These are phyloP conservation scores for Marcusenius ussheri DNA, from an alignment of 2,113 vertebrate species.

Conservation along the genomic window DNA sequence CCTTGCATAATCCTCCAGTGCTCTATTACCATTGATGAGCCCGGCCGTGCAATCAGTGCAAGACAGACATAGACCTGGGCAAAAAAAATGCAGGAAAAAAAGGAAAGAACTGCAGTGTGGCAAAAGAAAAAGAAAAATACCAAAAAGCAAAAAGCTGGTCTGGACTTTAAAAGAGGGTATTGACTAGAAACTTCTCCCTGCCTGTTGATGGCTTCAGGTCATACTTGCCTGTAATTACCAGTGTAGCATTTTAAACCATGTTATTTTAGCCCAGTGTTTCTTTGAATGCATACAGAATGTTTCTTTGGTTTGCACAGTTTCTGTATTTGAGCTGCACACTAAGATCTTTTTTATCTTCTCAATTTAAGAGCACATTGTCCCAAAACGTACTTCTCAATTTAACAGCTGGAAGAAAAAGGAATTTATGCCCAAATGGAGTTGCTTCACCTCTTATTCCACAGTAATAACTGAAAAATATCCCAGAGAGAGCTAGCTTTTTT, in stretches of 20 bases:
- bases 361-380: conserved; percentile 9
- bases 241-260: conserved; percentile 20
- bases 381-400: neutral
- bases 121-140: conserved; percentile 21
- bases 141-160: conserved; percentile 27
- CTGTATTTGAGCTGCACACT: conserved; percentile 12
- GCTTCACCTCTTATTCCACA: neutral
- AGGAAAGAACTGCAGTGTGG: conserved; percentile 7
- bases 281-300: neutral
- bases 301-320: neutral
- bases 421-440: neutral
- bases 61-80: conserved; percentile 15
- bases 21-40: conserved; percentile 24
- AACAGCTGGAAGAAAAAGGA: neutral
- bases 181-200: conserved; percentile 26
- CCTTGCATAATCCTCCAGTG: conserved; percentile 17
- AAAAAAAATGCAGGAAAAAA: neutral
- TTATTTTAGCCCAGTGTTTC: conserved; percentile 7
- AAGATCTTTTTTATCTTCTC: neutral
- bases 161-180: conserved; percentile 24
- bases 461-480: neutral
- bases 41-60: conserved; percentile 22
- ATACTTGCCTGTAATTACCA: conserved; percentile 27
- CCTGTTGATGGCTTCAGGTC: conserved; percentile 28
- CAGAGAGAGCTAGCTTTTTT: neutral